These are phyloP conservation scores for Atherinomorus stipes DNA, from an alignment of 2,113 vertebrate species.

Conservation along the genomic window DNA sequence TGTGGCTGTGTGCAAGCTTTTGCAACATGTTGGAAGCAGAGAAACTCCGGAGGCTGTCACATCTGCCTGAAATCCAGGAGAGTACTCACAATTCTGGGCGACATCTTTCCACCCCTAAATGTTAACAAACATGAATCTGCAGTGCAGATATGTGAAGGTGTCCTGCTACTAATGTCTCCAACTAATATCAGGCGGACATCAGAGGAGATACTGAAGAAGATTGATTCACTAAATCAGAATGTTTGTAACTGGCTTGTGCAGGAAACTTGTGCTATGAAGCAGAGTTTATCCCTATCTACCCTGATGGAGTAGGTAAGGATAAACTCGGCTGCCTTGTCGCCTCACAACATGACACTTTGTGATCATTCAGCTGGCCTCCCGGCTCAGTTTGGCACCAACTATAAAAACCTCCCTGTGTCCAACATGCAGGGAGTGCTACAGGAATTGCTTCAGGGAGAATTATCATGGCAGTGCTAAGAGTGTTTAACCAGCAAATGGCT, in stretches of 20 bases:
- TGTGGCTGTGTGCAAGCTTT: constrained; percentile 24
- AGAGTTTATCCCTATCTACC: no score
- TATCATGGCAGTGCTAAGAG: constrained; percentile 54
- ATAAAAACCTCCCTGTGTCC: not conserved
- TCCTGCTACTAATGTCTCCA: constrained; percentile 20
- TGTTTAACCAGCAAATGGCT: constrained; percentile 66
- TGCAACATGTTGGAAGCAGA: constrained; percentile 50
- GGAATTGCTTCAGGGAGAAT: constrained; percentile 41
- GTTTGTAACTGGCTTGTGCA: no score
- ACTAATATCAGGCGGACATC: constrained; percentile 2
- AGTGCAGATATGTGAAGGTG: constrained; percentile 7
- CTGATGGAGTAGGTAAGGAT: not conserved
- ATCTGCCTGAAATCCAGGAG: constrained; percentile 32
- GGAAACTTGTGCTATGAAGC: no score
- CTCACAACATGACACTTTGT: constrained; percentile 5
- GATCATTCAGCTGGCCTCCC: constrained; percentile 22
- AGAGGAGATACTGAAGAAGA: constrained; percentile 12
- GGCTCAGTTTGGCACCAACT: not conserved
- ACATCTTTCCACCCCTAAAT: constrained; percentile 10
- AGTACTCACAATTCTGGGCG: constrained; percentile 25
- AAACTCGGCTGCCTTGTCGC: constrained; percentile 14
- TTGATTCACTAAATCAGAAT: constrained; percentile 22
- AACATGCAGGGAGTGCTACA: constrained; percentile 35
- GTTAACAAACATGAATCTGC: constrained; percentile 26
- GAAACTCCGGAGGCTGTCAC: constrained; percentile 34